Percentiles rank a stretch among this genome's conserved stretches.
Evolutionary conservation across 2,888 invertebrate genomes (phyloP).

Genomic region (Orgyia antiqua): DNA sequence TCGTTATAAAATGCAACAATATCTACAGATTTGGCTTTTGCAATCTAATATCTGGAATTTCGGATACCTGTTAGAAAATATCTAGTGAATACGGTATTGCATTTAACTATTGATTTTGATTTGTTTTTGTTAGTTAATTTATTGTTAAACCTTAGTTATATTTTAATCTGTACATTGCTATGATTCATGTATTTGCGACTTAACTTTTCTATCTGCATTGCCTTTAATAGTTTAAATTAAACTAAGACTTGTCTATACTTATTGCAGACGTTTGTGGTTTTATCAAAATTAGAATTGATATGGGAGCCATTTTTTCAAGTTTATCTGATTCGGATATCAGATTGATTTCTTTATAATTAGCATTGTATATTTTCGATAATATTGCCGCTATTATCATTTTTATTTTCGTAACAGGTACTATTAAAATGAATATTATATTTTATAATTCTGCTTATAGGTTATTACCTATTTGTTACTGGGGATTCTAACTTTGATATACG

Average conservation of each 20-base stretch:
- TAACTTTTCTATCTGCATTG: conserved; percentile 58
- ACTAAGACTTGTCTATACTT: conserved; percentile 45
- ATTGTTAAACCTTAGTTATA: conserved; percentile 31
- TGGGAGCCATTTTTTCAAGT: too few species aligned
- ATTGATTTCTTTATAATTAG: too few species aligned
- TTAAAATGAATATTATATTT: too few species aligned
- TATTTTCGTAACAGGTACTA: too few species aligned
- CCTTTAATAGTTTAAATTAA: conserved; percentile 58
- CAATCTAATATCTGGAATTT: conserved; percentile 20
- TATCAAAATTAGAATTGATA: conserved; percentile 29
- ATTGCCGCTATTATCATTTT: too few species aligned
- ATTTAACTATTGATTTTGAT: conserved; percentile 33
- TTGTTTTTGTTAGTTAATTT: conserved; percentile 24
- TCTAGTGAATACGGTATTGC: conserved; percentile 55
- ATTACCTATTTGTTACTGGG: too few species aligned
- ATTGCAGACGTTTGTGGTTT: conserved; percentile 26
- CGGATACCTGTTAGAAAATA: conserved; percentile 29
- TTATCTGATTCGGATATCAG: too few species aligned
- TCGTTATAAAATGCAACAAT: not conserved
- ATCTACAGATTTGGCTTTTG: conserved; percentile 1
- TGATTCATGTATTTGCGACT: conserved; percentile 43
- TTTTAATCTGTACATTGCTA: conserved; percentile 46
- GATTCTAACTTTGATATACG: not conserved
- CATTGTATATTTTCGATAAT: too few species aligned
- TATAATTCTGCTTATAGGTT: too few species aligned